A percentile compares a stretch with the other conserved stretches of the same genome.
These are phyloP conservation scores for Gastracanthus pulcherrimus DNA, from an alignment of 2,888 invertebrate genomes.

Conservation along the genomic window DNA sequence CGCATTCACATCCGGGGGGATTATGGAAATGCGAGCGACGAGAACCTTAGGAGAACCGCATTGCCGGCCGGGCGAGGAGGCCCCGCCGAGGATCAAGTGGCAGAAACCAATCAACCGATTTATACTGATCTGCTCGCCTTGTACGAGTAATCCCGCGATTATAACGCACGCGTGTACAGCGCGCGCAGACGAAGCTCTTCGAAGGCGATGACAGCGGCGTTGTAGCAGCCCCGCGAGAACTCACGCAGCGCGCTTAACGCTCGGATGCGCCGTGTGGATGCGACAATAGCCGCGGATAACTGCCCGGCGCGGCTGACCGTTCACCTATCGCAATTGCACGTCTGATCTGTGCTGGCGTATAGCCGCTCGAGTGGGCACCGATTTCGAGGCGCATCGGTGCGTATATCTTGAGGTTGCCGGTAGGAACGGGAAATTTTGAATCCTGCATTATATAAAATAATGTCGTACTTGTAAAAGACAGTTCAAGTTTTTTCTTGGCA, in stretches of 20 bases:
- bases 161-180: conserved; percentile 61
- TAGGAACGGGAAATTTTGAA: too few species aligned
- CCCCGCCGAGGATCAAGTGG: conserved; percentile 66
- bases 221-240: too few species aligned
- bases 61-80: not conserved
- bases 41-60: conserved; percentile 40
- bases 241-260: not conserved
- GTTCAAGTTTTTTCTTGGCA: too few species aligned
- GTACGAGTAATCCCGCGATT: conserved; percentile 70
- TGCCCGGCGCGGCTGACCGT: not conserved
- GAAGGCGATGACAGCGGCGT: conserved; percentile 15
- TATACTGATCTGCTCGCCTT: conserved; percentile 68
- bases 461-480: too few species aligned
- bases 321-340: conserved; percentile 6
- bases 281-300: conserved; percentile 30
- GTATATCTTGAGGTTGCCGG: not conserved
- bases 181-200: not conserved
- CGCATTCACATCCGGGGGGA: conserved; percentile 8
- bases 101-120: conserved; percentile 73
- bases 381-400: not conserved
- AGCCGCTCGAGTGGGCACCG: not conserved
- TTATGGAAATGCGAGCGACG: conserved; percentile 44
- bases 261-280: conserved; percentile 11
- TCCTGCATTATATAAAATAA: too few species aligned
- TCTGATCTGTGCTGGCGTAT: not conserved